phyloP scores from a whole-genome alignment of 2,888 invertebrate genomes.

The Thymelicus sylvestris region DNA sequence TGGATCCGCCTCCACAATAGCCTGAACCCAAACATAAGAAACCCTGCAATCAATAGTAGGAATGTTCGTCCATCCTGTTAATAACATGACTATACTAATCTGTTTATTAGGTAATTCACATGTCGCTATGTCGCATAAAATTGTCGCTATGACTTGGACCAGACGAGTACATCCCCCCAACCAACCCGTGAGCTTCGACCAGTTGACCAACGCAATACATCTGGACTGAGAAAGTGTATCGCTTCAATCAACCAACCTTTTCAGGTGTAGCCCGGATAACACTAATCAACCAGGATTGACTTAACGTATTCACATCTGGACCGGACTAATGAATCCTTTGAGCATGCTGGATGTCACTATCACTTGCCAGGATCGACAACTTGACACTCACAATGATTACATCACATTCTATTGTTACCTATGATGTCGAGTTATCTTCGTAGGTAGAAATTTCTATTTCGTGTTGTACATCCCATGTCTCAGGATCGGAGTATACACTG shows the following conservation, averaged over 20 bases:
- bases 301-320: background rate
- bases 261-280: conserved; percentile 14
- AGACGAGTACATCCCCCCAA: conserved; percentile 1
- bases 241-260: conserved; percentile 16
- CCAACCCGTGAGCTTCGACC: background rate
- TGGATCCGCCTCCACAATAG: too few relatives aligned
- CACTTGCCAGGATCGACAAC: background rate
- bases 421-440: background rate
- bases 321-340: conserved; percentile 1
- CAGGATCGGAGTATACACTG: conserved; percentile 20
- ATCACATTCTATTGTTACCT: background rate
- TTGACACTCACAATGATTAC: background rate
- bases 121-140: too few relatives aligned
- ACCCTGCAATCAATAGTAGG: too few relatives aligned
- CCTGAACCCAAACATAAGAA: too few relatives aligned
- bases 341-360: conserved; percentile 11
- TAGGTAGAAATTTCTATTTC: conserved; percentile 1
- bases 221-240: conserved; percentile 2
- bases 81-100: background rate
- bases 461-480: conserved; percentile 1
- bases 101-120: too few relatives aligned
- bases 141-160: background rate
- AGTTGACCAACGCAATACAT: background rate
- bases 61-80: conserved; percentile 6
- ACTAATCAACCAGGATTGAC: conserved; percentile 5